A percentile compares a stretch with the other conserved stretches of the same genome.
phyloP scores from a whole-genome alignment of 2,113 vertebrate species.

The Ageneiosus marmoratus region DNA sequence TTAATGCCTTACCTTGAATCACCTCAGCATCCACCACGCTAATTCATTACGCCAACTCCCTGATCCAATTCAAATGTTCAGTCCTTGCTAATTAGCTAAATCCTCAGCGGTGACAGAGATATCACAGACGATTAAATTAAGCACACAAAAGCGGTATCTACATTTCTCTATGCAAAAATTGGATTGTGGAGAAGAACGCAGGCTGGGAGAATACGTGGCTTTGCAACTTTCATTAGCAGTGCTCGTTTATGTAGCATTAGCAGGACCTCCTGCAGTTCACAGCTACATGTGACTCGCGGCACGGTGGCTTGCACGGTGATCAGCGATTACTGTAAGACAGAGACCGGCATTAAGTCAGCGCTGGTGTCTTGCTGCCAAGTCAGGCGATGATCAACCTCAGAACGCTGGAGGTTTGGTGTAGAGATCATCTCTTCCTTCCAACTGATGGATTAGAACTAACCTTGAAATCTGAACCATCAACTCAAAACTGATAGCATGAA shows the following conservation, averaged over 20 bases:
- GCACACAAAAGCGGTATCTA: not conserved
- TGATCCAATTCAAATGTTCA: constrained; percentile 22
- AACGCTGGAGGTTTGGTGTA: not conserved
- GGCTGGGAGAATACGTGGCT: not conserved
- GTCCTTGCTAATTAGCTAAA: constrained; percentile 33
- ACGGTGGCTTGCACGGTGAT: not conserved
- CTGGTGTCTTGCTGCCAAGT: not conserved
- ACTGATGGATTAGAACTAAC: not conserved
- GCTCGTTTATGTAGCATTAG: not conserved
- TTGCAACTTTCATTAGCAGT: not conserved
- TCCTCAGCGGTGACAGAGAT: constrained; percentile 20
- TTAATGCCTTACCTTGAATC: constrained; percentile 17
- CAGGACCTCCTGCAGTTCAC: not conserved
- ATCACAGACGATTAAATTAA: constrained; percentile 35
- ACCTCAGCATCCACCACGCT: not conserved
- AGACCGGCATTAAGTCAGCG: not conserved
- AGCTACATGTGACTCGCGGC: not conserved
- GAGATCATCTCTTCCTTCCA: not conserved
- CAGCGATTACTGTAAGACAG: not conserved
- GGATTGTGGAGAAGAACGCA: not conserved
- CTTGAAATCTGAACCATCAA: not conserved
- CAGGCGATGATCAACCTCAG: not conserved
- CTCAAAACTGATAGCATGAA: not conserved
- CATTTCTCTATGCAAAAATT: not conserved
- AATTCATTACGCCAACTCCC: constrained; percentile 38